A percentile compares a stretch with the other conserved stretches of the same genome.
Evolutionary conservation across 2,113 vertebrate genomes (phyloP).

Genomic region (Hylia prasina): DNA sequence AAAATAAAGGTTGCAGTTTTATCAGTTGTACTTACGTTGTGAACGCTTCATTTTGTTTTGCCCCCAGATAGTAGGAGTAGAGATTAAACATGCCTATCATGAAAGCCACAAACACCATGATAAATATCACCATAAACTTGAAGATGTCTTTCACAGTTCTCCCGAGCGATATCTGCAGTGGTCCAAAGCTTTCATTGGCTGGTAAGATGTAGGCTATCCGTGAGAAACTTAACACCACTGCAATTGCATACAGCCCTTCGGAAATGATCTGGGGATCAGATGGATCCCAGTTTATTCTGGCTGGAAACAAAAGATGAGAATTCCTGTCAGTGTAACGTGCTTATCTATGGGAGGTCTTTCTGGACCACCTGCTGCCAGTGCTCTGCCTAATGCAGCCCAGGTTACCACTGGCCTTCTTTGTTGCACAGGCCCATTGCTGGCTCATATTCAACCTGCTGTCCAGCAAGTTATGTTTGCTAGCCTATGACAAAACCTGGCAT

Average conservation of each 20-base stretch:
- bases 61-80: constrained; percentile 92
- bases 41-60: constrained; percentile 92
- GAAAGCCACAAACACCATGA: constrained; percentile 96
- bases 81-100: constrained; percentile 99
- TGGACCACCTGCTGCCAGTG: neutral
- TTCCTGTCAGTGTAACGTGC: neutral
- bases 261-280: constrained; percentile 96
- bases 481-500: neutral
- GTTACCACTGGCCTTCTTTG: neutral
- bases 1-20: neutral
- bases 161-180: constrained; percentile 93
- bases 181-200: constrained; percentile 95
- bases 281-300: constrained; percentile 89
- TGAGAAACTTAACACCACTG: constrained; percentile 93
- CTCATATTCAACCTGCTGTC: neutral
- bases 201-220: constrained; percentile 95
- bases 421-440: neutral
- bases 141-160: constrained; percentile 96
- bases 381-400: neutral
- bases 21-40: constrained; percentile 85
- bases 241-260: constrained; percentile 95
- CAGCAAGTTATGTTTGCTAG: neutral
- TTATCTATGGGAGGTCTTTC: neutral
- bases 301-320: constrained; percentile 71
- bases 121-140: constrained; percentile 98